phyloP scores from a whole-genome alignment of 2,888 invertebrate genomes.

The Sinodicranocentrus sp. region DNA sequence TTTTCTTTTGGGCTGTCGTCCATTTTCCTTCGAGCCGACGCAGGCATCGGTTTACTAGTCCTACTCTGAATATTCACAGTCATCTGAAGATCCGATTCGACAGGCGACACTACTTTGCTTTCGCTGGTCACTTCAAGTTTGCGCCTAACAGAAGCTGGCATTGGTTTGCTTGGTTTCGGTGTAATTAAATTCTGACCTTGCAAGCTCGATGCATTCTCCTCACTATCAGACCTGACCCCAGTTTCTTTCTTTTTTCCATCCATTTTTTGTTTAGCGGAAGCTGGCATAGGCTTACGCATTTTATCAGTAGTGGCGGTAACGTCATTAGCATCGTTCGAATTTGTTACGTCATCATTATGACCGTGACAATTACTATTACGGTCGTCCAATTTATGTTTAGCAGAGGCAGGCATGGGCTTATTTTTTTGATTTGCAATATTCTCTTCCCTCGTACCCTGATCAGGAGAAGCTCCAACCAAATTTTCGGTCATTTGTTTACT shows the following conservation, averaged over 20 bases:
- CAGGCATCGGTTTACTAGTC: conserved; percentile 37
- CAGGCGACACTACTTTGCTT: background rate
- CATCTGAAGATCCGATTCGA: background rate
- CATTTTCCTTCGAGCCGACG: conserved; percentile 13
- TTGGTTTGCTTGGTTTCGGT: background rate
- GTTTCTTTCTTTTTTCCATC: background rate
- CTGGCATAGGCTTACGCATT: conserved; percentile 20
- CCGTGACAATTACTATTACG: too few relatives aligned
- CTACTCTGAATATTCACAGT: background rate
- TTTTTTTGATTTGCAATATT: background rate
- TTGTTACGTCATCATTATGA: too few relatives aligned
- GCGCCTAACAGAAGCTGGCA: conserved; percentile 13
- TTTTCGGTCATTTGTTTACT: too few relatives aligned
- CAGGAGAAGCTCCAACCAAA: too few relatives aligned
- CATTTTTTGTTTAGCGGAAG: conserved; percentile 35
- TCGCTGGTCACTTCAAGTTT: background rate
- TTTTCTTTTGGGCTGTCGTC: too few relatives aligned
- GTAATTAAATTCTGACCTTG: too few relatives aligned
- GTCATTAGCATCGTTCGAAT: too few relatives aligned
- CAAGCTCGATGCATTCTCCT: too few relatives aligned
- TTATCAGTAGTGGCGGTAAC: background rate
- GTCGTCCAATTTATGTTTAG: background rate
- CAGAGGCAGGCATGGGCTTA: conserved; percentile 18
- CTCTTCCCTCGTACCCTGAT: background rate
- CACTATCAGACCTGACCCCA: background rate